Percentiles rank a stretch among this genome's conserved stretches.
Evolutionary conservation across 2,888 invertebrate species (phyloP).

Genomic region (Lampropteryx suffumata): DNA sequence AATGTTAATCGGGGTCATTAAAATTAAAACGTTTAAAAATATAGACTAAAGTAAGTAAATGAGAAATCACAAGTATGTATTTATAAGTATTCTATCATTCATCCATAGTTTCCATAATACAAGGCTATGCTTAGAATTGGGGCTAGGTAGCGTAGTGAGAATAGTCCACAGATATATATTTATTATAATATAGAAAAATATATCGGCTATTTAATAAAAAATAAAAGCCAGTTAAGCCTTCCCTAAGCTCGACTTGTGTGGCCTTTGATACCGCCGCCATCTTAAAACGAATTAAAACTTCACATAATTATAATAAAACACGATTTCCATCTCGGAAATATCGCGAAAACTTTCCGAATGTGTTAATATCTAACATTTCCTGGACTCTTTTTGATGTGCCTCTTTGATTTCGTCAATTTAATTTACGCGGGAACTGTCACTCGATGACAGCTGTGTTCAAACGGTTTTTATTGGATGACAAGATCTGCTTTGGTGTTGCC

Average conservation of each 20-base stretch:
- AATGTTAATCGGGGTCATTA: no score
- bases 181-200: no score
- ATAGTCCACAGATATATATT: no score
- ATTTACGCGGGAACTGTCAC: conserved; percentile 40
- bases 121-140: no score
- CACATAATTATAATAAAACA: conserved; percentile 21
- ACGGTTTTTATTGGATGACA: conserved; percentile 24
- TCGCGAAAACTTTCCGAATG: conserved; percentile 26
- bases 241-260: conserved; percentile 21
- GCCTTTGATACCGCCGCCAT: conserved; percentile 23
- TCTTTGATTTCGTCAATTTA: conserved; percentile 51
- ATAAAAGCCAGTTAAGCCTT: background rate
- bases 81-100: no score
- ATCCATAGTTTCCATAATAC: no score
- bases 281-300: conserved; percentile 15
- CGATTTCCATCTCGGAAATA: conserved; percentile 7
- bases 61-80: no score
- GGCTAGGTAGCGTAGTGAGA: no score
- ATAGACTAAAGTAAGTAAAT: no score
- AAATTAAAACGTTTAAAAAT: no score
- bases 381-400: conserved; percentile 40
- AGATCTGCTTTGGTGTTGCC: conserved; percentile 4
- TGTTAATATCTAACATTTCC: conserved; percentile 39
- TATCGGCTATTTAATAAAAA: background rate
- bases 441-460: conserved; percentile 36